Evolutionary conservation across 1,140 invertebrate genomes (phyloP), one percentile per base, ranked within the genome.

Genomic region (Cecropterus lyciades): DNA sequence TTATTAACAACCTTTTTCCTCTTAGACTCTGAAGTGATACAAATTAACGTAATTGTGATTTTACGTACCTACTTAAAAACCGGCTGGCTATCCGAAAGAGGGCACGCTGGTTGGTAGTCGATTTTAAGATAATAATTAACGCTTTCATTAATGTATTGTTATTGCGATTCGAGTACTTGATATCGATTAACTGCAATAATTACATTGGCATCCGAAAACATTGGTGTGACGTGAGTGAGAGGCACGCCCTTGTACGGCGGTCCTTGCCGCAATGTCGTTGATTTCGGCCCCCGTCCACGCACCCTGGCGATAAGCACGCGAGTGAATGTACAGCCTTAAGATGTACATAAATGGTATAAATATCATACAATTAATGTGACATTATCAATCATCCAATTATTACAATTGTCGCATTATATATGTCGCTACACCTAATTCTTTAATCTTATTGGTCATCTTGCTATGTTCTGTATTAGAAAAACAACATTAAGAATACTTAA

Each of bases 151-250:
- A 68, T 17, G 71, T 70, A 70, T 73, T 73, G 71, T 73, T 73
- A 67, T 67, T 73, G 64, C 59, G 51, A 68, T 74, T 70, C 52
- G 56, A 68, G 64, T 69, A 62, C 66, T 64, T 57, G 69, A 72
- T 82, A 76, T 80, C 80, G 77, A 81, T 86, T 87, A 78, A 76
- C 57, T 83, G 67, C 60, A 75, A 79, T 82, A 82, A 84, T 82
- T 83, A 81, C 67, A 79, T 81, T 69, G 78, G 78, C 72, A 85
- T 87, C 82, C 77, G 76, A 88, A 85, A 87, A 79, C 70, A 80
- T 72, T 80, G 64, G 73, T 75, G 73, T 79, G 77, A 79, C 77
- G 77, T 77, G 77, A 84, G 88, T 91, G 86, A 91, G 88, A 91
- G 88, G 86, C 52, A 77, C 81, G 86, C 88, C 88, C 88, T 91